These are phyloP conservation scores for Apocrypta bakeri DNA, from an alignment of 1,140 invertebrate genomes.

Conservation along the genomic window DNA sequence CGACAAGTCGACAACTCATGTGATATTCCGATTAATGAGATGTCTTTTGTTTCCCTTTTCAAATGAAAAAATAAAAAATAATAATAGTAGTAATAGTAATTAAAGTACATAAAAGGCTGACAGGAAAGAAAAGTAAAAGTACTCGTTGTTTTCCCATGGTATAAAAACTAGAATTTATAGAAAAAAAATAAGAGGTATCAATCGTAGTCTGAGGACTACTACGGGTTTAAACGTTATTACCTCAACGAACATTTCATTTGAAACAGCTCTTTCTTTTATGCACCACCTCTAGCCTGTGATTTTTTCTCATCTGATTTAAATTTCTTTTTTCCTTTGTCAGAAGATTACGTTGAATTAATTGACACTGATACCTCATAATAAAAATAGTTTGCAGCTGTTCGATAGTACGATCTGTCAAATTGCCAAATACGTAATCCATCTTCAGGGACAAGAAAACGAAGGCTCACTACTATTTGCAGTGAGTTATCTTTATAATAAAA, in stretches of 20 bases:
- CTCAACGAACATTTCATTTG: constrained; percentile 30
- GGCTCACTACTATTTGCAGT: not conserved
- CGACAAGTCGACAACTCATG: constrained; percentile 41
- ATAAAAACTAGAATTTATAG: constrained; percentile 39
- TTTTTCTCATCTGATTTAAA: too few species aligned
- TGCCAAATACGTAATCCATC: constrained; percentile 49
- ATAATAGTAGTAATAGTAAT: constrained; percentile 13
- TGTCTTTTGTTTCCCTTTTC: constrained; percentile 38
- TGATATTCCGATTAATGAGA: constrained; percentile 46
- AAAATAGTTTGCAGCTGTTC: constrained; percentile 52
- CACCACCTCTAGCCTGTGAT: constrained; percentile 40
- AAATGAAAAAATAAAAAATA: constrained; percentile 32
- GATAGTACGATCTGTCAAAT: constrained; percentile 48
- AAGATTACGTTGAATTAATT: constrained; percentile 11
- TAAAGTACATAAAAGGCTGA: constrained; percentile 44
- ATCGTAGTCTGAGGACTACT: constrained; percentile 12
- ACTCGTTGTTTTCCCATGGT: constrained; percentile 37
- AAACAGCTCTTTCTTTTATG: constrained; percentile 1
- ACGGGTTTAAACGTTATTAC: constrained; percentile 38
- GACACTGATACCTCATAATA: constrained; percentile 21
- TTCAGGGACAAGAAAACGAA: constrained; percentile 23
- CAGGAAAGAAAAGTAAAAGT: constrained; percentile 38
- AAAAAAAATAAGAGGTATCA: constrained; percentile 23
- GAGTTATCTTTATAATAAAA: constrained; percentile 19
- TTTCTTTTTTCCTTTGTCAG: constrained; percentile 20